Conservation (phyloP, 2,113 vertebrate genomes). For the Nibea coibor region DNA sequence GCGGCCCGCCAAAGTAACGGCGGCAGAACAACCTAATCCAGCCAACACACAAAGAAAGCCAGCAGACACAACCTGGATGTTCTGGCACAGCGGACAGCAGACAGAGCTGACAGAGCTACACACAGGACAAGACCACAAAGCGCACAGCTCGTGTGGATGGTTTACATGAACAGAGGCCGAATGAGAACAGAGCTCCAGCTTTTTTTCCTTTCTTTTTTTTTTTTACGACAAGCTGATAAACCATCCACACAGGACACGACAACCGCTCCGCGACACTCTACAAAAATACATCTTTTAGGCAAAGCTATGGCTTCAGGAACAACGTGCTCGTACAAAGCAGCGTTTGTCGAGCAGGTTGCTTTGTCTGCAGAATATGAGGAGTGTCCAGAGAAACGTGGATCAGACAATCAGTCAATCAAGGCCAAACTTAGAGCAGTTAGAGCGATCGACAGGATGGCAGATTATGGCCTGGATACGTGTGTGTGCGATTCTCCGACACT, state of each 20-base stretch:
- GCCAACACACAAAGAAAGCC: slow-evolving; percentile 56
- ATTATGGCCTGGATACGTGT: not conserved
- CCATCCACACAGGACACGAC: slow-evolving; percentile 64
- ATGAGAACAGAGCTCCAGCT: not conserved
- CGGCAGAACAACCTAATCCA: slow-evolving; percentile 31
- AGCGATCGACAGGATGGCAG: not conserved
- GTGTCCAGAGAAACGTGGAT: slow-evolving; percentile 62
- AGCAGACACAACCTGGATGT: slow-evolving; percentile 47
- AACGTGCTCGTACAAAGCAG: slow-evolving; percentile 52
- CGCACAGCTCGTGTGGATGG: slow-evolving; percentile 65
- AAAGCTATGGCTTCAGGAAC: slow-evolving; percentile 54
- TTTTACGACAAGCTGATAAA: slow-evolving; percentile 27
- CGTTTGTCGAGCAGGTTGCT: slow-evolving; percentile 33
- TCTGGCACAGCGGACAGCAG: slow-evolving; percentile 45
- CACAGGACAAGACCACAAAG: slow-evolving; percentile 62
- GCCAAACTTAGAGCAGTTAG: not conserved
- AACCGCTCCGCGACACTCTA: slow-evolving; percentile 14
- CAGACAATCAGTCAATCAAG: not conserved
- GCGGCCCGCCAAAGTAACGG: slow-evolving; percentile 28
- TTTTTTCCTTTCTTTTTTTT: not conserved
- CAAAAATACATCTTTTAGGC: slow-evolving; percentile 29
- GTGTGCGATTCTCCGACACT: slow-evolving; percentile 60
- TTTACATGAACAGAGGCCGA: slow-evolving; percentile 36
- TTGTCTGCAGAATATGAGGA: slow-evolving; percentile 62
- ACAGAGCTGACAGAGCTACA: slow-evolving; percentile 44